Base-by-base conservation (phyloP, 2,888 invertebrate species). In the Napeogenes inachia region DNA sequence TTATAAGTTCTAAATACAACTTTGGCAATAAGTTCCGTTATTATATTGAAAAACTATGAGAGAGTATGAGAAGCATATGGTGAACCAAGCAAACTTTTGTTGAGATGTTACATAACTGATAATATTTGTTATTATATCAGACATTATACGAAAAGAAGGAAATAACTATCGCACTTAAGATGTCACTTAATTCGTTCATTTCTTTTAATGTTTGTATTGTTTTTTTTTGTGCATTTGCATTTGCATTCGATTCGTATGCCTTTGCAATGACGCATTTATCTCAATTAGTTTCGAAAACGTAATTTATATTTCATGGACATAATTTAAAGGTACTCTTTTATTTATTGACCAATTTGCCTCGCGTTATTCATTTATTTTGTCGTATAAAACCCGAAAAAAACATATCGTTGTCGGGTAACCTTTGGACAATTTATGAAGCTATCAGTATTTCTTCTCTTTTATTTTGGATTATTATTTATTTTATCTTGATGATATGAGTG, bases 361-460 rank as follows among this genome's bases (percentile, higher is more conserved):
- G 73, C 75, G 78, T 82, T 77, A 79, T 82, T 84, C 78, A 82
- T 86, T 84, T 80, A 75, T 78, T 74, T 74, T 73, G 30, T 30
- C 74, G 71, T 47, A 61, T 63, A 59, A 68, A 73, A 75, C 79
- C 73, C 73, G 75, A 74, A 72, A 72, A 73, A 75, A 81, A 80
- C 77, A 77, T 77, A 79, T 81, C 78, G 77, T 75, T 76, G 76
- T 74, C 74, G 74, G 73, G 75, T 75, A 80, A 79, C 78, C 73
- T 81, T 82, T 81, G 83, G 82, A 82, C 85, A 87, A 88, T 87
- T 87, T 88, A 87, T 86, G 86, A 85, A 82, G 84, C 85, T 87
- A 87, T 87, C 87, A 84, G 78, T 80, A 81, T 80, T 82, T 80
- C 80, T 83, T 81, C 82, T 77, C 73, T 76, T 73, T 73, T 78